Base-by-base conservation (phyloP, 2,113 vertebrate genomes). In the Lepisosteus osseus region DNA sequence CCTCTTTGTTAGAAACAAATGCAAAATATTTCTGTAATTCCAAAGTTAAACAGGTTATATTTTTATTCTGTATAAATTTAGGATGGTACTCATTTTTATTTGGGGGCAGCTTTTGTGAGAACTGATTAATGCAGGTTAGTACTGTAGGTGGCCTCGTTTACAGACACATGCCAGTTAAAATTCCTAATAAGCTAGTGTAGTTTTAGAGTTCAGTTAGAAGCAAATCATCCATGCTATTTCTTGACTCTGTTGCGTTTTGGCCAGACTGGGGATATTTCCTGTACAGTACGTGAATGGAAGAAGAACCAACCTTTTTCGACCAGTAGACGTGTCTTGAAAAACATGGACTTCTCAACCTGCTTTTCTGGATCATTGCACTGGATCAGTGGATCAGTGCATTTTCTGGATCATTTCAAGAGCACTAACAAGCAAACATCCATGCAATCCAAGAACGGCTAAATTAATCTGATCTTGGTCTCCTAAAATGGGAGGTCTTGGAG, bases 371-470 rank as follows among this genome's bases (percentile, higher is more conserved):
- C 66, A 69, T 72, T 61, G 76, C 78, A 70, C 29, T 29, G 29
- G 29, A 29, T 29, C 29, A 29, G 29, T 29, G 29, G 29, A 79
- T 83, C 76, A 77, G 70, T 59, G 68, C 65, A 77, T 86, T 82
- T 88, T 82, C 73, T 79, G 80, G 82, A 82, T 85, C 84, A 86
- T 86, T 88, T 85, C 74, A 59, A 76, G 69, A 54, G 77, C 75
- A 66, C n/a, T n/a, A 71, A 75, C 69, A 76, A 74, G 61, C 77
- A 83, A 80, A 80, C 65, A 72, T 69, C 17, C 59, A 65, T 17
- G 55, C 68, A 75, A 75, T 71, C 78, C 72, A 77, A 47, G 29
- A n/a, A 74, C 72, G 69, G 72, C 70, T 65, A 54, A 55, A 77
- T 84, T 76, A 80, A 85, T 85, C 81, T 78, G 76, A 75, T 42